Conservation (phyloP, 1,140 invertebrate genomes). For the Schlechtendalia chinensis region DNA sequence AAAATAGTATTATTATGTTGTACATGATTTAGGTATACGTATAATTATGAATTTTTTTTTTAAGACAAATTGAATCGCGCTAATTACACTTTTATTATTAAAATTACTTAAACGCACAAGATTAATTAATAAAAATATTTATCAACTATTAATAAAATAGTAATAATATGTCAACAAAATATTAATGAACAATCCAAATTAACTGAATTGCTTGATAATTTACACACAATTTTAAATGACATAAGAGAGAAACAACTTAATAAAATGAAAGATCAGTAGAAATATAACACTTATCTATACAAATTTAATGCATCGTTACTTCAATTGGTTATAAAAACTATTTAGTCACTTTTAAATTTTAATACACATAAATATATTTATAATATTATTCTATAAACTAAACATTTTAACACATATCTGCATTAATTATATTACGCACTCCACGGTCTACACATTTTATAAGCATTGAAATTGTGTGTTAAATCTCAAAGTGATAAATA, state of each 20-base stretch:
- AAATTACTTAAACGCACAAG: conserved; percentile 25
- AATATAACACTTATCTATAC: conserved; percentile 40
- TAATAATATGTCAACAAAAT: conserved; percentile 13
- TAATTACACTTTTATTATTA: conserved; percentile 32
- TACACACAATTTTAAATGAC: conserved; percentile 8
- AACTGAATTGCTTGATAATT: conserved; percentile 1
- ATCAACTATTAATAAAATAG: not conserved
- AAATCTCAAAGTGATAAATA: conserved; percentile 1
- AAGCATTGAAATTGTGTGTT: not conserved
- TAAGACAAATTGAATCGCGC: conserved; percentile 9
- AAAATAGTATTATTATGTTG: conserved; percentile 6
- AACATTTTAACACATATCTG: conserved; percentile 6
- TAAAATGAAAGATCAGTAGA: not conserved
- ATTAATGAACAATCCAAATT: conserved; percentile 21
- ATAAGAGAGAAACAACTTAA: not conserved
- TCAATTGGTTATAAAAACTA: conserved; percentile 7
- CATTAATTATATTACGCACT: conserved; percentile 20
- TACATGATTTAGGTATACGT: not conserved
- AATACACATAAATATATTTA: conserved; percentile 40
- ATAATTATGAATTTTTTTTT: not conserved
- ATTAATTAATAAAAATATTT: conserved; percentile 32
- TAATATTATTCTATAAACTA: conserved; percentile 22
- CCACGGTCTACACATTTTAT: conserved; percentile 30
- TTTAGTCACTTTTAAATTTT: conserved; percentile 25
- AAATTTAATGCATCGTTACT: conserved; percentile 16